These are phyloP conservation scores for Platyscapa corneri DNA, from an alignment of 1,140 invertebrate genomes.

Conservation along the genomic window DNA sequence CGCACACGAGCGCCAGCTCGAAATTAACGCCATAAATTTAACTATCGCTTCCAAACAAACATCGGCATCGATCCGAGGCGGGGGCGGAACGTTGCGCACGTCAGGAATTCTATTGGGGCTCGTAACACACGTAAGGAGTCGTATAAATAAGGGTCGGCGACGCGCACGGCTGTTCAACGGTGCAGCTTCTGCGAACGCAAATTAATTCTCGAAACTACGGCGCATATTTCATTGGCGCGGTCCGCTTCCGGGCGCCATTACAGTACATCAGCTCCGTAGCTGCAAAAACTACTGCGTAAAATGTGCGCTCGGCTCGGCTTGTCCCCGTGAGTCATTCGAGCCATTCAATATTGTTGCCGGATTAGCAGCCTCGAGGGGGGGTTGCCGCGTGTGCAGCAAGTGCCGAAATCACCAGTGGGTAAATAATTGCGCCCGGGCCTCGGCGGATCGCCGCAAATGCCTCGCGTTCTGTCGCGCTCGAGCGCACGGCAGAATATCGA, in stretches of 20 bases:
- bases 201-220: neutral
- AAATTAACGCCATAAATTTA: constrained; percentile 31
- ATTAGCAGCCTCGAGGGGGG: neutral
- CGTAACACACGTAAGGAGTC: neutral
- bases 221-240: neutral
- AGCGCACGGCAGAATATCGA: no score
- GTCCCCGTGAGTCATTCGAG: no score
- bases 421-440: no score
- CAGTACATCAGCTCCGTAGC: neutral
- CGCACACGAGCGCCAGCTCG: neutral
- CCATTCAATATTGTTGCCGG: neutral
- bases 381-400: neutral
- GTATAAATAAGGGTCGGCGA: constrained; percentile 10
- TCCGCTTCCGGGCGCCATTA: neutral
- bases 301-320: neutral
- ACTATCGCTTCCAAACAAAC: neutral
- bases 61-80: no score
- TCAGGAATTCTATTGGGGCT: constrained; percentile 7
- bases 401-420: neutral
- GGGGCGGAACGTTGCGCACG: no score
- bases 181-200: neutral
- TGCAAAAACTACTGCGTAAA: neutral
- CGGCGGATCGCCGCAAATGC: no score
- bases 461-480: no score
- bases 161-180: neutral